A percentile compares a stretch with the other conserved stretches of the same genome.
phyloP scores from a whole-genome alignment of 2,888 invertebrate species.

The Chironomus tentans region DNA sequence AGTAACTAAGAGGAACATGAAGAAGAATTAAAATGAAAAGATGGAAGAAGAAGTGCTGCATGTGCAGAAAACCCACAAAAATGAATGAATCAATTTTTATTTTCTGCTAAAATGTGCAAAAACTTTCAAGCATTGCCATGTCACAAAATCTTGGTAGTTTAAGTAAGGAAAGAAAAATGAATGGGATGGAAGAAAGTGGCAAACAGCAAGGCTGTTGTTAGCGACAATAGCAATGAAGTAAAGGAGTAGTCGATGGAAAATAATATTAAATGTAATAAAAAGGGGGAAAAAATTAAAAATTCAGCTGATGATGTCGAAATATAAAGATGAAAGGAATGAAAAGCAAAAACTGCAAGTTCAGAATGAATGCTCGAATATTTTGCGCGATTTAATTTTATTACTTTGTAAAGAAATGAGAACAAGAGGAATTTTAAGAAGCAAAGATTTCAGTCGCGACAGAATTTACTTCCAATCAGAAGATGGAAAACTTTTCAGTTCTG shows the following conservation, averaged over 20 bases:
- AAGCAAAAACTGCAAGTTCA: background rate
- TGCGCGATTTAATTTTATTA: background rate
- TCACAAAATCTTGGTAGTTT: background rate
- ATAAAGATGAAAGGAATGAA: background rate
- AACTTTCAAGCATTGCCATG: background rate
- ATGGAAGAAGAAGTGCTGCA: background rate
- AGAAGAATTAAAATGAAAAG: background rate
- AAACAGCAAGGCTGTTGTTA: background rate
- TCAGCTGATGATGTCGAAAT: constrained; percentile 4
- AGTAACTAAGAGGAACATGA: background rate
- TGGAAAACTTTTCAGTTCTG: background rate
- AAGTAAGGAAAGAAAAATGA: background rate
- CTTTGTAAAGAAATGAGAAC: background rate
- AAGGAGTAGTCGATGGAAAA: background rate
- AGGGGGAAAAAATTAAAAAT: background rate
- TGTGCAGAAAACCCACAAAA: background rate
- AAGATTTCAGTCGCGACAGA: background rate
- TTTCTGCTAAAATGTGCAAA: background rate
- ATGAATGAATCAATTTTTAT: background rate
- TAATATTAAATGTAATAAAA: background rate
- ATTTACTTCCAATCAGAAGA: background rate
- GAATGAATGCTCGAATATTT: background rate
- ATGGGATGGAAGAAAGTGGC: background rate
- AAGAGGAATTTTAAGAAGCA: no score
- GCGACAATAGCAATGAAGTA: no score